Conservation (phyloP, 2,797 vertebrate species). For the Cyclopterus lumpus region DNA sequence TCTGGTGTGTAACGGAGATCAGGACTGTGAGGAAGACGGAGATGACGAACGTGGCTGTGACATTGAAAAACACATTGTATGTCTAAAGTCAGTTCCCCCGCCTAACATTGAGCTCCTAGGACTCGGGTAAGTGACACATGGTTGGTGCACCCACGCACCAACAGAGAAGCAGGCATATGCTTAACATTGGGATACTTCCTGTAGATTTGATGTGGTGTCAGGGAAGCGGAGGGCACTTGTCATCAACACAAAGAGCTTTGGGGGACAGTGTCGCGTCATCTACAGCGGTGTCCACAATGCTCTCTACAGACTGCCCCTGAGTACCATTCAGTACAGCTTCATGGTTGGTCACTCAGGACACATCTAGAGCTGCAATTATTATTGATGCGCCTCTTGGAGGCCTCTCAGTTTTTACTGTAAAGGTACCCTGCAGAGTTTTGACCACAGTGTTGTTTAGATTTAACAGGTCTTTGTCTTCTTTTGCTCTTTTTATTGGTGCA, state of each 20-base stretch:
- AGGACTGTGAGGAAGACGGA: constrained; percentile 92
- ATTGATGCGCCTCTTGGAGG: neutral
- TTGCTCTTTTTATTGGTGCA: neutral
- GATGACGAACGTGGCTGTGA: constrained; percentile 87
- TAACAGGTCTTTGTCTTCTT: neutral
- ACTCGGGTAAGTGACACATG: constrained; percentile 81
- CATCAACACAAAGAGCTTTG: constrained; percentile 92
- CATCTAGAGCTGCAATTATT: neutral
- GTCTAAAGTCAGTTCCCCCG: constrained; percentile 75
- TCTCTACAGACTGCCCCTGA: constrained; percentile 88
- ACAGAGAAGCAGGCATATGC: neutral
- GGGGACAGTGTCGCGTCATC: constrained; percentile 88
- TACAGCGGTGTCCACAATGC: constrained; percentile 78
- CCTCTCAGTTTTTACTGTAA: neutral
- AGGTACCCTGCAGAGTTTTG: neutral
- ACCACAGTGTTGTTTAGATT: neutral
- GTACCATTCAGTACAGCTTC: constrained; percentile 85
- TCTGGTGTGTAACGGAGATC: constrained; percentile 94
- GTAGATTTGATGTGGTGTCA: constrained; percentile 78
- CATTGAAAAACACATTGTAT: constrained; percentile 59
- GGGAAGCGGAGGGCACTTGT: constrained; percentile 80
- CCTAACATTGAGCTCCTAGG: constrained; percentile 88
- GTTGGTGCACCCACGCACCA: neutral
- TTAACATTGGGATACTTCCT: neutral
- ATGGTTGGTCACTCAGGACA: constrained; percentile 81